Conservation (phyloP, 2,113 vertebrate species). For the Thermophis baileyi region DNA sequence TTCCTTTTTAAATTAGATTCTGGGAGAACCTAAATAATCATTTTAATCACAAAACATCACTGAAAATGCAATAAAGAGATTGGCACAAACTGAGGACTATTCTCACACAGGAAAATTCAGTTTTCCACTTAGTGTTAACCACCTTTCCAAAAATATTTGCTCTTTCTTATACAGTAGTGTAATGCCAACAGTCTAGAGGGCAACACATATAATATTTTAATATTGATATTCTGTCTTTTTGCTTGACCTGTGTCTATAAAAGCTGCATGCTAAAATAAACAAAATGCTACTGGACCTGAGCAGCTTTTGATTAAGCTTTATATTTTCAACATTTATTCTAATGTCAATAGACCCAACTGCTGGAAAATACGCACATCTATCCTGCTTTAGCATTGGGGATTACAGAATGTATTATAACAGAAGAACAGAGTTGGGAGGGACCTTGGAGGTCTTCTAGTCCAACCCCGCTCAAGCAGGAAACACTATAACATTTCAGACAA, state of each 20-base stretch:
- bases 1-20: constrained; percentile 32
- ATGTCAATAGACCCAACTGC: too few relatives aligned
- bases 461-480: too few relatives aligned
- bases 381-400: background rate
- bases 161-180: constrained; percentile 22
- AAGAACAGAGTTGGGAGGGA: too few relatives aligned
- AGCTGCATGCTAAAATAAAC: background rate
- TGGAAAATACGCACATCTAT: background rate
- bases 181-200: background rate
- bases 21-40: constrained; percentile 41
- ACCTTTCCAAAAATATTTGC: constrained; percentile 40
- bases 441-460: too few relatives aligned
- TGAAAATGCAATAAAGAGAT: constrained; percentile 53
- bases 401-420: background rate
- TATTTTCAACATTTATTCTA: background rate
- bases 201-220: background rate
- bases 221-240: background rate
- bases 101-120: constrained; percentile 53
- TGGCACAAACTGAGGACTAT: constrained; percentile 49
- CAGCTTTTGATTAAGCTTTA: background rate
- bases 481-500: too few relatives aligned
- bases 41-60: constrained; percentile 40
- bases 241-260: background rate
- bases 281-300: background rate
- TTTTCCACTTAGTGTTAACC: constrained; percentile 45